Base-by-base conservation (phyloP, 2,113 vertebrate genomes). In the Nothocercus nigrocapillus region DNA sequence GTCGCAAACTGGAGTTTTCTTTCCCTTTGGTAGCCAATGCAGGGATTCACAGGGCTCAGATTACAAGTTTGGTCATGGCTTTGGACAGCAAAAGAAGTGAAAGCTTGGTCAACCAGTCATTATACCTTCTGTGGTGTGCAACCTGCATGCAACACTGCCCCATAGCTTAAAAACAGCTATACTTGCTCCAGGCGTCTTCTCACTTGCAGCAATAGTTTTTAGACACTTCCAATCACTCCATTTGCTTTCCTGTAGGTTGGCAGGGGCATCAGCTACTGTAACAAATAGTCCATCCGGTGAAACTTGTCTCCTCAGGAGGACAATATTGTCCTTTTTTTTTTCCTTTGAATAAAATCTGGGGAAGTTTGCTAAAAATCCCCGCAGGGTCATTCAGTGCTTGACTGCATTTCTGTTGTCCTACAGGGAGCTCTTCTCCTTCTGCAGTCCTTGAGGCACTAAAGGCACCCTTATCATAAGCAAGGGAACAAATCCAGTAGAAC, bases 201-300 rank as follows among this genome's bases (percentile, higher is more conserved):
- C 90, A 69, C 77, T 94, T 24, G 64, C 72, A 94, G 85, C 80
- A 83, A 85, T 32, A 40, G 88, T 85, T 85, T 95, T 95, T 40
- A 76, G 82, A 81, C 42, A 78, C 77, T 93, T 90, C 89, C 87
- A 94, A 95, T 95, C 94, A 90, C 58, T 96, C 91, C 67, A 53
- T 85, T 94, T 82, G 72, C 80, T 89, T 95, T 96, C 84, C 78
- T 83, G 77, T 73, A 56, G 53, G 59, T 92, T 96, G 90, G 70
- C 80, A 95, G 89, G 61, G 80, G 59, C 77, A 86, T 91, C 93
- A 92, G 83, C 93, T 82, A 74, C 47, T 40, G 45, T 89, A 94
- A 95, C 83, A 95, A 90, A 93, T 79, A 80, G 64, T 40, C 67
- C 62, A 11, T 88, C 94, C 58, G 7, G 49, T 89, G 78, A 92